Base-by-base conservation (phyloP, 2,797 vertebrate genomes). In the Danio aesculapii region DNA sequence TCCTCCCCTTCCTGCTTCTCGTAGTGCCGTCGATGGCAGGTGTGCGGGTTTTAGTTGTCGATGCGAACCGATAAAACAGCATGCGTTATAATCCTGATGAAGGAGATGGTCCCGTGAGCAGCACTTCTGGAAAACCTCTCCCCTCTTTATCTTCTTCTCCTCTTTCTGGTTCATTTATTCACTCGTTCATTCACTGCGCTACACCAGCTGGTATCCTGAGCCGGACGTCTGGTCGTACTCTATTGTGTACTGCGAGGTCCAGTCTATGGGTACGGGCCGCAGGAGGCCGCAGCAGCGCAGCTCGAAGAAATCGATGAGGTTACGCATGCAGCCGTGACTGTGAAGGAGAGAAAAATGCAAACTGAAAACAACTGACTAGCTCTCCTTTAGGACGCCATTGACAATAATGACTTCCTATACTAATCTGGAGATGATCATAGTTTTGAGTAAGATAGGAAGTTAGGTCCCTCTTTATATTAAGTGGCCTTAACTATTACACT, bases 291-390 rank as follows among this genome's bases (percentile, higher is more conserved):
- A 99, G 94, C 98, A 99, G 93, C 97, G 96, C 92, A 98, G 95
- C 95, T 98, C 97, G 87, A 99, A 99, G 97, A 99, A 99, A 93
- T 99, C 97, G 89, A 98, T 97, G 91, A 98, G 92, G 92, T 99
- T 99, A 89, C 98, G 92, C 91, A 98, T 85, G 91, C 98, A 99
- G 85, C 98, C 98, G 12, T 98, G 98, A 92, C 98, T 99, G 84
- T 12, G 30, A 11, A 1, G 1, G n/a, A 13, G 10, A 64, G 44
- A 64, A 39, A 64, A 6, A 17, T 11, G 10, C 41, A 61, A 3
- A 6, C 66, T 14, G 16, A 41, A 17, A 52, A 75, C 16, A 58
- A 57, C 16, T 2, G 0, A 71, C 49, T 73, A 44, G 13, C 43
- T 43, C 44, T 1, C 43, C 19, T 53, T 30, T 1, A 10, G 61